Conservation (phyloP, 2,113 vertebrate genomes). For the Hemiscyllium ocellatum region DNA sequence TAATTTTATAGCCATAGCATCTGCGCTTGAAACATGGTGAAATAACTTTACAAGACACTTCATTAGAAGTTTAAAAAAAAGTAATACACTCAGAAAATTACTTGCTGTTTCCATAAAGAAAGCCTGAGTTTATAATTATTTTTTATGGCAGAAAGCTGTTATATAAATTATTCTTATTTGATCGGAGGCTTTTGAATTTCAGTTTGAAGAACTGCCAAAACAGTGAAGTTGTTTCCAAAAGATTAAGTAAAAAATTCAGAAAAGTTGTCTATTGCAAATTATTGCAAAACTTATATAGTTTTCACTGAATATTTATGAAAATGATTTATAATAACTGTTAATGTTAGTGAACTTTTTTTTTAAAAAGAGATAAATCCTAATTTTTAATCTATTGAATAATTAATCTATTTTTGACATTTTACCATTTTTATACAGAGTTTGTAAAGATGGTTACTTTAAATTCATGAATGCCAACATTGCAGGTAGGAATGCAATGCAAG, state of each 20-base stretch:
- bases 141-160: not conserved
- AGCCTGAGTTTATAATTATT: not conserved
- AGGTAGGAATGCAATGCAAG: not conserved
- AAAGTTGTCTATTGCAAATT: not conserved
- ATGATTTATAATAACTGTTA: not conserved
- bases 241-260: not conserved
- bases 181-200: not conserved
- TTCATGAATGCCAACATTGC: not conserved
- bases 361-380: not conserved
- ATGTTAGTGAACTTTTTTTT: not conserved
- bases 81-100: not conserved
- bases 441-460: not conserved
- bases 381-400: slow-evolving; percentile 1
- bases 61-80: not conserved
- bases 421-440: not conserved
- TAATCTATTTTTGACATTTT: not conserved
- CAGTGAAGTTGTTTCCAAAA: not conserved
- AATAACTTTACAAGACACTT: not conserved
- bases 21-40: not conserved
- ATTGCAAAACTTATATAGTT: not conserved
- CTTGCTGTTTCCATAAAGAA: not conserved
- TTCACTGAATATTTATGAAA: not conserved
- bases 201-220: not conserved
- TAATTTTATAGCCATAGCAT: not conserved
- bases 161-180: not conserved